Evolutionary conservation across 1,140 invertebrate species (phyloP), one percentile per base, ranked within the genome.

Genomic region (Trachymyrmex septentrionalis): DNA sequence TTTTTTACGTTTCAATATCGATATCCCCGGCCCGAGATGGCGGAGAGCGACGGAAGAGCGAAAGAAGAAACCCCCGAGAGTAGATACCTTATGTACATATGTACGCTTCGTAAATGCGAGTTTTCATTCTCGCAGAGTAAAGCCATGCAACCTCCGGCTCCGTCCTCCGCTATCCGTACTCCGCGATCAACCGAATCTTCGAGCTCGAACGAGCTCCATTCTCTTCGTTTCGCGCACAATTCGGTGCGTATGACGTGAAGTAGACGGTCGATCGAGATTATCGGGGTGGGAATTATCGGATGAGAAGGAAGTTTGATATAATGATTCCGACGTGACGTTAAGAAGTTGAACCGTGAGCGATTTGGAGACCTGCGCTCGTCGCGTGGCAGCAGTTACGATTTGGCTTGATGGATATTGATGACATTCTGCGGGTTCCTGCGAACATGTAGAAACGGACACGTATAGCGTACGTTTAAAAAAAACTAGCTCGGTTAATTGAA

Each of bases 1-100:
- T 94, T 95, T 94, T 94, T 94, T 94, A 92, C 92, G 91, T 94
- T 94, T 94, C 92, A 93, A 93, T 95, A 94, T 94, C 92, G 90
- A 94, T 94, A 93, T 93, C 88, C 88, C 55, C 69, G 75, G 44
- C 57, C 30, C 81, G 77, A 85, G 86, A 73, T 64, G 67, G 57
- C 64, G 89, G 55, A 50, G 61, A n/a, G 9, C 19, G 63, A 48
- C 27, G 21, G 27, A 34, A 34, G 48, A 34, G 48, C 67, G 67
- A 72, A 7, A 24, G 38, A 82, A 61, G 80, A 48, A 48, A 44
- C 5, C 66, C 14, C 24, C 34, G 66, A 69, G 63, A 57, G 21
- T 72, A 59, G 34, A 48, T n/a, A 24, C 44, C 66, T 59, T 59
- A 44, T 53, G 30, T 38, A 50, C n/a, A 44, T 50, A 38, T 48